Conservation (phyloP, 2,888 invertebrate species). For the Agrotis exclamationis region DNA sequence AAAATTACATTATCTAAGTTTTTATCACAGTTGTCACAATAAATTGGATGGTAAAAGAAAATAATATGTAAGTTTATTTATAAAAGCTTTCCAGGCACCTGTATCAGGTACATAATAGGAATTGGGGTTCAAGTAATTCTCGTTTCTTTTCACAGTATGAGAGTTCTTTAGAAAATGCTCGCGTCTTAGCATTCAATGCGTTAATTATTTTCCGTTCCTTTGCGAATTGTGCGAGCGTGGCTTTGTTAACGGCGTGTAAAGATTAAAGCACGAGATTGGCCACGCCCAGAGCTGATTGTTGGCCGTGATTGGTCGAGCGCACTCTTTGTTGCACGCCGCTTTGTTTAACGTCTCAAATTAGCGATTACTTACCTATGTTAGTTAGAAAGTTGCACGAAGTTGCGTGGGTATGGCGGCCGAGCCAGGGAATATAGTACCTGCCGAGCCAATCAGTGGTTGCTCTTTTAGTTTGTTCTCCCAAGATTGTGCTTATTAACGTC, state of each 20-base stretch:
- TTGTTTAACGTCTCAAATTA: constrained; percentile 85
- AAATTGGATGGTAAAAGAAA: background rate
- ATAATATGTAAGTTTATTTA: background rate
- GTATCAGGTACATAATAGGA: constrained; percentile 4
- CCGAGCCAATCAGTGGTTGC: constrained; percentile 55
- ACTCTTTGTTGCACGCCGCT: constrained; percentile 84
- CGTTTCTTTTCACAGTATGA: constrained; percentile 64
- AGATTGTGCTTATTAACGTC: constrained; percentile 30
- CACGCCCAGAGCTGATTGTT: constrained; percentile 82
- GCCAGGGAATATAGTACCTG: constrained; percentile 43
- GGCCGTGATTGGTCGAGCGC: constrained; percentile 82
- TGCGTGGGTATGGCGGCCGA: constrained; percentile 59
- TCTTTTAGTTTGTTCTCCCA: constrained; percentile 42
- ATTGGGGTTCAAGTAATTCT: constrained; percentile 58
- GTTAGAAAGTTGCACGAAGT: constrained; percentile 60
- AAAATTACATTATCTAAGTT: background rate
- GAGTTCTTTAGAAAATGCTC: constrained; percentile 62
- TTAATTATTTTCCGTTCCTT: constrained; percentile 84
- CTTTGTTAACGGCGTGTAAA: constrained; percentile 82
- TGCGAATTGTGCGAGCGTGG: constrained; percentile 81
- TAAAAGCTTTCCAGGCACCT: no score
- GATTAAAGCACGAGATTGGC: constrained; percentile 81
- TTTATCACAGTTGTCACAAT: background rate
- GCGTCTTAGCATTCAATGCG: constrained; percentile 75
- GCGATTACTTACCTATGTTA: constrained; percentile 68